Base-by-base conservation (phyloP, 2,797 vertebrate species). In the Loris lydekkerianus region DNA sequence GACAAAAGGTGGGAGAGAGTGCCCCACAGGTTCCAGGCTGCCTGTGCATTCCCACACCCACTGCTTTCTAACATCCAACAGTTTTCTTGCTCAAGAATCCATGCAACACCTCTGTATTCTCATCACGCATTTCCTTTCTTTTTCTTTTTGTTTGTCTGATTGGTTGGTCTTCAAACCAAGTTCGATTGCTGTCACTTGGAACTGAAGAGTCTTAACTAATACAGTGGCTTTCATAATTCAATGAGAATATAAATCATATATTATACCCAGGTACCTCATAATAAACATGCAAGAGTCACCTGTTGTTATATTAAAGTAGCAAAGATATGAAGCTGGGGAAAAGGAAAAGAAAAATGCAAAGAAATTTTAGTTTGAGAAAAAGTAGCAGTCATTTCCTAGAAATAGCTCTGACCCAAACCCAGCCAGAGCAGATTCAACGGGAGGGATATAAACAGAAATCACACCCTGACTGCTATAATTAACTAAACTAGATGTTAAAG, bases 401-500 rank as follows among this genome's bases (percentile, higher is more conserved):
- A 98, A 98, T 97, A 98, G 97, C 98, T 98, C 97, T 98, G 98
- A 98, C 98, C 98, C 98, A 98, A 97, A 98, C 98, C 97, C 98
- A 98, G 96, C 98, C 98, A 97, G 98, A 98, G 98, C 98, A 98
- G 98, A 98, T 97, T 98, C 98, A 98, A 97, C 98, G 97, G 98
- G 97, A 98, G 98, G 97, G 98, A 98, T 98, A 98, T 97, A 98
- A 98, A 98, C 98, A 98, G 98, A 98, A 98, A 98, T 98, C 98
- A 98, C 98, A 98, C 98, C 98, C 97, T 97, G 98, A 98, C 98
- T 98, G 97, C 98, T 98, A 98, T 98, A 98, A 98, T 98, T 99
- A 98, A 98, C 98, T 97, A 98, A 98, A 98, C 98, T 98, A 98
- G 98, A 98, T 98, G 98, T 98, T 98, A 98, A 98, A 99, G 98